Base-by-base conservation (phyloP, 2,797 vertebrate species). In the Chaetodon trifasciatus region DNA sequence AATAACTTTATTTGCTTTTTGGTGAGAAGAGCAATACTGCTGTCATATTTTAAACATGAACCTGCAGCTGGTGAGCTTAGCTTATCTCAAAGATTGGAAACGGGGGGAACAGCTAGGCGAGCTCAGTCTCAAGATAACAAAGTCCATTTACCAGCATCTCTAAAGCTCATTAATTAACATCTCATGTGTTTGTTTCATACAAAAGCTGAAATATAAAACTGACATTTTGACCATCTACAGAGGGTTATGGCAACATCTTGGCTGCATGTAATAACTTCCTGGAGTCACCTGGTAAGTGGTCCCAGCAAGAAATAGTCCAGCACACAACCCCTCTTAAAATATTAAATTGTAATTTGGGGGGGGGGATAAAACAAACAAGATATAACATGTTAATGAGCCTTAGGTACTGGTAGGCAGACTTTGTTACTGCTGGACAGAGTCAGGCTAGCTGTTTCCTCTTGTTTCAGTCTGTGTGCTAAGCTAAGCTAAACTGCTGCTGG, bases 391-490 rank as follows among this genome's bases (percentile, higher is more conserved):
- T 52, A 66, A 15, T 47, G 3, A 49, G 19, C 28, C 28, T 28
- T 21, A 44, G 9, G 15, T 16, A 47, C 28, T 28, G 28, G 28
- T 28, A 28, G 28, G 28, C 28, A 28, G 28, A 28, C 28, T 47
- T 46, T 35, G n/a, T n/a, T 55, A 21, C 12, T 23, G 35, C 61
- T 42, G 5, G 44, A 46, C 2, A 7, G 23, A 64, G 58, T 23
- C 3, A 32, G 16, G 16, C 28, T 40, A 40, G 57, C 19, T 61
- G 28, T 40, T 40, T 50, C 17, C 10, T 40, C 15, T 3, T 32
- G 23, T 15, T 76, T 56, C 40, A 63, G 49, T 46, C 11, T 63
- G 15, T 56, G 40, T 62, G 50, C 32, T 70, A 49, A 70, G 42
- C 58, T 70, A 56, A 70, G 52, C 44, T 58, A 40, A 35, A 4